These are phyloP conservation scores for Mugil cephalus DNA, from an alignment of 2,113 vertebrate species.

Conservation along the genomic window DNA sequence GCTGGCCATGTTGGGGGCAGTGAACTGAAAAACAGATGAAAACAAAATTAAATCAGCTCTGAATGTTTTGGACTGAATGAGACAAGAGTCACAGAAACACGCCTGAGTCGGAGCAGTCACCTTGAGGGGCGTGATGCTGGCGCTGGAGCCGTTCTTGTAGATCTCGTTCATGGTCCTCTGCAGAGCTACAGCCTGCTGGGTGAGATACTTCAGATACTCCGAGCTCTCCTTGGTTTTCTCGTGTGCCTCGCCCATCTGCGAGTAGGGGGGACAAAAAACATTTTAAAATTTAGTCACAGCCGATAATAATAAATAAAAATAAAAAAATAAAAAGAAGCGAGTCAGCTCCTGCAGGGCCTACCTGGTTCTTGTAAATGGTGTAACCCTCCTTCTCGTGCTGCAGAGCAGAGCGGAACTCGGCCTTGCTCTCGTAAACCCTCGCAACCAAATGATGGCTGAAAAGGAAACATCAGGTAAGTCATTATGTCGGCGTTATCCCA, in stretches of 20 bases:
- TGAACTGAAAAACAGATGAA: conserved; percentile 86
- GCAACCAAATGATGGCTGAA: conserved; percentile 96
- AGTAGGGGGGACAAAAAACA: neutral
- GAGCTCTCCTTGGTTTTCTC: conserved; percentile 99
- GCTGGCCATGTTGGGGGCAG: conserved; percentile 97
- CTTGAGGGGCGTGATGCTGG: conserved; percentile 97
- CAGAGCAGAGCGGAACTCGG: conserved; percentile 95
- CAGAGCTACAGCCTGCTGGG: conserved; percentile 96
- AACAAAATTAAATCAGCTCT: neutral
- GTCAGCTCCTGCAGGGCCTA: conserved; percentile 40
- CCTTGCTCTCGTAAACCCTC: conserved; percentile 97
- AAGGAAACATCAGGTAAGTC: neutral
- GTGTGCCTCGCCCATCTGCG: conserved; percentile 94
- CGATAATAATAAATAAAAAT: neutral
- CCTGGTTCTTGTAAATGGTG: conserved; percentile 99
- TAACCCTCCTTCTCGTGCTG: conserved; percentile 99
- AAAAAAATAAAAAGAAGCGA: neutral
- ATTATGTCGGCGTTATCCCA: neutral
- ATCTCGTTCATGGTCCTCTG: conserved; percentile 99
- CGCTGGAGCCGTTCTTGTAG: conserved; percentile 96
- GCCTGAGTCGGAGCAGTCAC: conserved; percentile 67
- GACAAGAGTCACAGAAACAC: neutral
- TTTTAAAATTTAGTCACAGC: neutral
- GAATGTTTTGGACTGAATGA: neutral
- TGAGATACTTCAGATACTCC: conserved; percentile 97